Conservation (phyloP, 2,113 vertebrate species). For the Benitochromis conjunctus region DNA sequence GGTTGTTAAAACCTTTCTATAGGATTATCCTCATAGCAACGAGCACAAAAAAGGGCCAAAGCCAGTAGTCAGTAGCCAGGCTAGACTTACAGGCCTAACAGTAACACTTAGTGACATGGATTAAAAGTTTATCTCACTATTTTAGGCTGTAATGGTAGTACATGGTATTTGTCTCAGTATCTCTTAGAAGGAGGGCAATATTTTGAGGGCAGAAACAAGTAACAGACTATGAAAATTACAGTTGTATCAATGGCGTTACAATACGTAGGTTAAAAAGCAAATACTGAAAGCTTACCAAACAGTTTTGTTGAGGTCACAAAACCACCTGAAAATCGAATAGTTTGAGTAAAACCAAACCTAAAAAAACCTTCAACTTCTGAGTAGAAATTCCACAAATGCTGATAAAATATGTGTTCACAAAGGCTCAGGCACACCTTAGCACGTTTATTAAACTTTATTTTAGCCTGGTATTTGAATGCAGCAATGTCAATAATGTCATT, state of each 20-base stretch:
- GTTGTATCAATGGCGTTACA: neutral
- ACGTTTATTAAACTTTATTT: neutral
- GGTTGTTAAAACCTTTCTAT: neutral
- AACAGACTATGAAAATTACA: neutral
- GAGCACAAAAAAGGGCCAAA: neutral
- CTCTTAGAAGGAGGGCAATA: neutral
- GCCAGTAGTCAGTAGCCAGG: neutral
- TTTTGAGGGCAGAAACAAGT: neutral
- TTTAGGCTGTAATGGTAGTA: neutral
- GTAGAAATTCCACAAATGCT: conserved; percentile 10
- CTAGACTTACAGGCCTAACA: conserved; percentile 23
- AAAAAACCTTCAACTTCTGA: conserved; percentile 48
- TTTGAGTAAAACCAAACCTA: conserved; percentile 40
- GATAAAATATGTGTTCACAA: neutral
- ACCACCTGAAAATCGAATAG: conserved; percentile 53
- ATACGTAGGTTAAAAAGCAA: neutral
- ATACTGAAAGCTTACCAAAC: neutral
- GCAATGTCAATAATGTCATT: neutral
- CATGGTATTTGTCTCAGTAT: neutral
- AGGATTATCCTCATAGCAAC: neutral
- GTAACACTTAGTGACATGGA: neutral
- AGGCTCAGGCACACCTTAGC: neutral
- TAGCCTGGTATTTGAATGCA: neutral
- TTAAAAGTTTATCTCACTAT: neutral
- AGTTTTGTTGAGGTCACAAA: conserved; percentile 38